A percentile compares a stretch with the other conserved stretches of the same genome.
Conservation (phyloP, 2,113 vertebrate species). For the Leptocoma aspasia region DNA sequence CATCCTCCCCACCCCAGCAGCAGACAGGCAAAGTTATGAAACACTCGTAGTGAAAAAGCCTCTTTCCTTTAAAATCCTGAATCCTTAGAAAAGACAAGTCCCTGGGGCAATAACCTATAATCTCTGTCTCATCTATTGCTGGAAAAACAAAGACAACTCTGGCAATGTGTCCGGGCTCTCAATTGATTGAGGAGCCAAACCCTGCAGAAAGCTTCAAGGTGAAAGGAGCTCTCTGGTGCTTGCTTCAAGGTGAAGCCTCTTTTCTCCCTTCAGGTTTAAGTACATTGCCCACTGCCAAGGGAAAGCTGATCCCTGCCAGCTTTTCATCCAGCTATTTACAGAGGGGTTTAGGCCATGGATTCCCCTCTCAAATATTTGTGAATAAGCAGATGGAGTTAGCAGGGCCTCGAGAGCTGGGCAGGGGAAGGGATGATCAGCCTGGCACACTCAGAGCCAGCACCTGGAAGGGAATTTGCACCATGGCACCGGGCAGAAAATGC, state of each 20-base stretch:
- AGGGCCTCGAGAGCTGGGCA: background rate
- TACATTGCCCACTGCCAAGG: background rate
- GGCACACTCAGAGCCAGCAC: background rate
- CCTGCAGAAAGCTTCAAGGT: constrained; percentile 15
- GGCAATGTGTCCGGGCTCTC: background rate
- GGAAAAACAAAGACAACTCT: constrained; percentile 3
- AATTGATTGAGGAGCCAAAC: background rate
- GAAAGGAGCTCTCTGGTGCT: background rate
- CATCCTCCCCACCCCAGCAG: background rate
- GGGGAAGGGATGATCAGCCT: background rate
- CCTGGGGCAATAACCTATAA: background rate
- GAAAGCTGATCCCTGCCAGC: background rate
- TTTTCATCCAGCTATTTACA: background rate
- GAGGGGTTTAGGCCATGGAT: background rate
- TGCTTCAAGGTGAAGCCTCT: background rate
- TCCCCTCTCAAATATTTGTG: constrained; percentile 42
- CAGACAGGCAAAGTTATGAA: background rate
- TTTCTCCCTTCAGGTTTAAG: background rate
- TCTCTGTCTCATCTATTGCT: background rate
- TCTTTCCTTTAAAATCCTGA: background rate
- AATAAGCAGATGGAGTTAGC: constrained; percentile 11
- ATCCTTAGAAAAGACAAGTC: background rate
- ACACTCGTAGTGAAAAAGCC: background rate
- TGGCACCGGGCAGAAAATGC: background rate
- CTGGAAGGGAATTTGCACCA: background rate